Base-by-base conservation (phyloP, 2,113 vertebrate genomes). In the Caranx melampygus region DNA sequence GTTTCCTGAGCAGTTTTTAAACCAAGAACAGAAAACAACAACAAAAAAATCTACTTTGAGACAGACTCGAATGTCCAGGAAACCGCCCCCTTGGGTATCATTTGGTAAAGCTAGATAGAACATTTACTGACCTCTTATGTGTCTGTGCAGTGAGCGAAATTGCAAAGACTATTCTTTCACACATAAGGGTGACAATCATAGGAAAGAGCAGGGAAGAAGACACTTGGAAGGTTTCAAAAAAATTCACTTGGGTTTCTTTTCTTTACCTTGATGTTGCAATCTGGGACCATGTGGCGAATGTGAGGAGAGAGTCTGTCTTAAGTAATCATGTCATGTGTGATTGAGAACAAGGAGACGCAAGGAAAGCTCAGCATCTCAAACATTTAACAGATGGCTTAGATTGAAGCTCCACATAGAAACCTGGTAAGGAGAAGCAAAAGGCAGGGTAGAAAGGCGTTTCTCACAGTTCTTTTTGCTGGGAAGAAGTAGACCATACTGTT, bases 61-160 rank as follows among this genome's bases (percentile, higher is more conserved):
- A 35, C 51, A 20, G 18, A 72, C 13, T 58, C 0, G 10, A 26
- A 52, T 87, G 89, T 90, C 74, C 73, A 92, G 89, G 89, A 93
- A 93, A 91, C 87, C 60, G 9, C 40, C 66, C 57, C 2, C 60
- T 45, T 65, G 61, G 37, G 64, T 71, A 63, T 88, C 67, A 85
- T 91, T 91, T 88, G 81, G 81, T 86, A 87, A 86, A 89, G 76
- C 74, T 89, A 68, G 75, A 81, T 89, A 68, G 75, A 81, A 86
- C 68, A 81, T 42, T 16, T 65, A 79, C 63, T 75, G 67, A 88
- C 78, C 74, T 70, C 86, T 51, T 59, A 60, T 63, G 64, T 31
- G 71, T 68, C 67, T 75, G 79, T 80, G 82, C 86, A 79, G 67
- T 4, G 35, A 79, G 77, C 59, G 35, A 81, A 61, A 75, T 73